These are phyloP conservation scores for Metellina segmentata DNA, from an alignment of 2,888 invertebrate genomes.

Conservation along the genomic window DNA sequence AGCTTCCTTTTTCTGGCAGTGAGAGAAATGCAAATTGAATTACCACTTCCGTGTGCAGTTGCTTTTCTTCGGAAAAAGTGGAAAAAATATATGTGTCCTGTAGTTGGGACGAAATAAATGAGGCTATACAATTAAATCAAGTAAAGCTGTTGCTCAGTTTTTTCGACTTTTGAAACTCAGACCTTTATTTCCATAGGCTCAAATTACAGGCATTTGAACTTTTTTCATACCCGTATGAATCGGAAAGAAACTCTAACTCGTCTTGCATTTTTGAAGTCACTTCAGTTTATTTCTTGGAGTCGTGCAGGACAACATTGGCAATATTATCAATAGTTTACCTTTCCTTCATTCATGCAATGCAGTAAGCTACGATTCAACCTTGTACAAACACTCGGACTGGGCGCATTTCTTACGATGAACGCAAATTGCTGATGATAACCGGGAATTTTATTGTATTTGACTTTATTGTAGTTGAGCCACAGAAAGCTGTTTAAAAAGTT, in stretches of 20 bases:
- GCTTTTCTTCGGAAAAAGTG: conserved; percentile 1
- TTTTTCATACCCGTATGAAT: conserved; percentile 11
- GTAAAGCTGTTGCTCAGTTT: conserved; percentile 39
- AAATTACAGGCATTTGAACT: neutral
- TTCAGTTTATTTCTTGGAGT: too few relatives aligned
- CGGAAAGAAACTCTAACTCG: neutral
- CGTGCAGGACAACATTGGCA: too few relatives aligned
- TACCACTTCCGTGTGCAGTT: conserved; percentile 3
- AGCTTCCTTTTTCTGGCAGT: conserved; percentile 36
- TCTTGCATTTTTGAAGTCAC: too few relatives aligned
- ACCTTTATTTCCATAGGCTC: conserved; percentile 27
- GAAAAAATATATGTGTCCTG: neutral
- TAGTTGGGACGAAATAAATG: conserved; percentile 21
- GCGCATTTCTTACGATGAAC: too few relatives aligned
- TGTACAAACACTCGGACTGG: too few relatives aligned
- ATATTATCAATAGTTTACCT: too few relatives aligned
- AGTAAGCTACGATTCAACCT: too few relatives aligned
- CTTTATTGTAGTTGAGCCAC: too few relatives aligned
- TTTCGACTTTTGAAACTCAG: neutral
- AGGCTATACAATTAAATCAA: conserved; percentile 34
- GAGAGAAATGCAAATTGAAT: conserved; percentile 58
- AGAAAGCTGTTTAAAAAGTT: too few relatives aligned
- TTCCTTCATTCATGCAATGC: too few relatives aligned
- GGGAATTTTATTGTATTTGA: too few relatives aligned
- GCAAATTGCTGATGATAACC: too few relatives aligned